phyloP scores from a whole-genome alignment of 2,113 vertebrate genomes.

The Clarias gariepinus region DNA sequence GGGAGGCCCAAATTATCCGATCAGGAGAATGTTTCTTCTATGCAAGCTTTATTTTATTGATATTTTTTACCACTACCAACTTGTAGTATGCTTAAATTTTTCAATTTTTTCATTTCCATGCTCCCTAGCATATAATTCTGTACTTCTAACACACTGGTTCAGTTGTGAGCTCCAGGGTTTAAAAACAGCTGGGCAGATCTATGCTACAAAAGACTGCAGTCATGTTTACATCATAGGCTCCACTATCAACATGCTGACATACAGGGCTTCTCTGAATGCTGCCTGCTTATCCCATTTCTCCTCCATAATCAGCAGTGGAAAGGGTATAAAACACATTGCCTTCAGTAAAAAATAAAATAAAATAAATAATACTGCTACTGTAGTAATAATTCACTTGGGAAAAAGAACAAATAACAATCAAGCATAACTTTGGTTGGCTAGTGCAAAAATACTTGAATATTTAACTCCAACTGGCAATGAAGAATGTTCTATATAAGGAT shows the following conservation, averaged over 20 bases:
- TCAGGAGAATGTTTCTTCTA: background rate
- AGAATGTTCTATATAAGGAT: background rate
- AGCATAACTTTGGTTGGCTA: no score
- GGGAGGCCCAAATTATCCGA: background rate
- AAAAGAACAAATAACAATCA: background rate
- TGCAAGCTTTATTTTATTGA: background rate
- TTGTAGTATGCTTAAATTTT: no score
- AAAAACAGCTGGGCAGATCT: background rate
- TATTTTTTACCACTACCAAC: background rate
- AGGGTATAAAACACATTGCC: background rate
- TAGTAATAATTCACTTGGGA: background rate
- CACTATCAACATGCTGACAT: background rate
- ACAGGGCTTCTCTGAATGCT: background rate
- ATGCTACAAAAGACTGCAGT: background rate
- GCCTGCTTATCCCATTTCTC: background rate
- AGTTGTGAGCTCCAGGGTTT: background rate
- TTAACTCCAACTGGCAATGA: background rate
- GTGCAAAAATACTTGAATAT: background rate
- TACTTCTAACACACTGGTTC: background rate
- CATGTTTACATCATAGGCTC: background rate
- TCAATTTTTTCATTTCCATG: background rate
- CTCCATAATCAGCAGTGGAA: constrained; percentile 1
- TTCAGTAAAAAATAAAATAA: background rate
- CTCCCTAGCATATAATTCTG: background rate
- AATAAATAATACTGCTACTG: background rate